Conservation (phyloP, 2,797 vertebrate genomes). For the Harpagifer antarcticus region DNA sequence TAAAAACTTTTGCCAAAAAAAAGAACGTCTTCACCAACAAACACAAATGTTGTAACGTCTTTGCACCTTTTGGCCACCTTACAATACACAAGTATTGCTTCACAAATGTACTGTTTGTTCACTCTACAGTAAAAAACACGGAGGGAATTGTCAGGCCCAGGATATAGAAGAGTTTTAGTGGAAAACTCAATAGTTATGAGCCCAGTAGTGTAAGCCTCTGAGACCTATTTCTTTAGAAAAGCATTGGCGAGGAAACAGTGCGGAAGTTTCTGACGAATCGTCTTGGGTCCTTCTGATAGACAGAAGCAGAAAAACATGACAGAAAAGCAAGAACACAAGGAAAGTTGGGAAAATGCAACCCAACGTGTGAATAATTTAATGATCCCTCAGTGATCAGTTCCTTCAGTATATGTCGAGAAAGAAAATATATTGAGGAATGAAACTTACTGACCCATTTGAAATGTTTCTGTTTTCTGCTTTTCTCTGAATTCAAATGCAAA, state of each 20-base stretch:
- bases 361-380: constrained; percentile 61
- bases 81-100: too few species aligned
- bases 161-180: constrained; percentile 33
- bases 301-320: constrained; percentile 42
- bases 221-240: constrained; percentile 51
- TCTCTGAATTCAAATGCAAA: constrained; percentile 26
- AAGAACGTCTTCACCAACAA: too few species aligned
- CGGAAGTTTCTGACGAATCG: constrained; percentile 35
- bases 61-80: too few species aligned
- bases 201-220: constrained; percentile 19
- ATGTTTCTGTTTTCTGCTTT: constrained; percentile 29
- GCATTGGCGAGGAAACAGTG: background rate
- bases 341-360: constrained; percentile 5
- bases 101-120: too few species aligned
- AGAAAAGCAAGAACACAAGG: constrained; percentile 23
- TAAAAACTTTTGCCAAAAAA: too few species aligned
- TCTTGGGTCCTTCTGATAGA: constrained; percentile 46
- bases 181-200: constrained; percentile 59
- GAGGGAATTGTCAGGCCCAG: constrained; percentile 43
- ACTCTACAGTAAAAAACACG: constrained; percentile 9
- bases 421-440: constrained; percentile 35
- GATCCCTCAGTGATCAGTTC: constrained; percentile 43
- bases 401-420: constrained; percentile 25
- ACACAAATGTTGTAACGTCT: too few species aligned
- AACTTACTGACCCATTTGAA: constrained; percentile 52